Conservation (phyloP, 2,888 invertebrate species). For the Leptothorax acervorum region DNA sequence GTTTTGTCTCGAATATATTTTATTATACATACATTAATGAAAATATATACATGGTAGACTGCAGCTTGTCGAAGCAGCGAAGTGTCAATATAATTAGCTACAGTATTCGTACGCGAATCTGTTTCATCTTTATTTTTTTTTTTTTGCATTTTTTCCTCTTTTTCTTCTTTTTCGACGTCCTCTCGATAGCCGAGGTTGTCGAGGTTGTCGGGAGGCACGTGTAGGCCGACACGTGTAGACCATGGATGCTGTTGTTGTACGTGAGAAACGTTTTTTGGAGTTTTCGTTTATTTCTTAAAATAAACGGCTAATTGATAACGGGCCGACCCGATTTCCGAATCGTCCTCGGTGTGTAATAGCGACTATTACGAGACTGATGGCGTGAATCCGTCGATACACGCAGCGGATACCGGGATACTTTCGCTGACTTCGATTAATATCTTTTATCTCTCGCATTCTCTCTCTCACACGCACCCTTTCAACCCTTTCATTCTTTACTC, state of each 20-base stretch:
- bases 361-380: constrained; percentile 50
- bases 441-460: constrained; percentile 71
- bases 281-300: constrained; percentile 42
- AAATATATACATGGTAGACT: constrained; percentile 85
- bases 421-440: constrained; percentile 79
- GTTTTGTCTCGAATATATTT: constrained; percentile 78
- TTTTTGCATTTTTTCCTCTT: not conserved
- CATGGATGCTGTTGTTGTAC: constrained; percentile 56
- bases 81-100: constrained; percentile 79
- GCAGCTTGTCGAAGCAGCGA: constrained; percentile 84
- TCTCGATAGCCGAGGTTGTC: constrained; percentile 61
- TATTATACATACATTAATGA: constrained; percentile 85
- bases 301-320: constrained; percentile 34
- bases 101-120: constrained; percentile 71
- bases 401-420: constrained; percentile 67
- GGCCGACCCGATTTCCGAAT: constrained; percentile 28
- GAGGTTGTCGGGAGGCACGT: constrained; percentile 68
- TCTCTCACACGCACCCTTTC: constrained; percentile 43
- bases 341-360: constrained; percentile 16
- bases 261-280: constrained; percentile 41
- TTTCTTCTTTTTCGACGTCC: constrained; percentile 48
- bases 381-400: constrained; percentile 47
- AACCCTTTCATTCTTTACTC: constrained; percentile 57
- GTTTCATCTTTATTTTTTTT: constrained; percentile 22
- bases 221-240: constrained; percentile 74